A percentile compares a stretch with the other conserved stretches of the same genome.
Evolutionary conservation across 2,113 vertebrate genomes (phyloP).

Genomic region (Zosterops lateralis): DNA sequence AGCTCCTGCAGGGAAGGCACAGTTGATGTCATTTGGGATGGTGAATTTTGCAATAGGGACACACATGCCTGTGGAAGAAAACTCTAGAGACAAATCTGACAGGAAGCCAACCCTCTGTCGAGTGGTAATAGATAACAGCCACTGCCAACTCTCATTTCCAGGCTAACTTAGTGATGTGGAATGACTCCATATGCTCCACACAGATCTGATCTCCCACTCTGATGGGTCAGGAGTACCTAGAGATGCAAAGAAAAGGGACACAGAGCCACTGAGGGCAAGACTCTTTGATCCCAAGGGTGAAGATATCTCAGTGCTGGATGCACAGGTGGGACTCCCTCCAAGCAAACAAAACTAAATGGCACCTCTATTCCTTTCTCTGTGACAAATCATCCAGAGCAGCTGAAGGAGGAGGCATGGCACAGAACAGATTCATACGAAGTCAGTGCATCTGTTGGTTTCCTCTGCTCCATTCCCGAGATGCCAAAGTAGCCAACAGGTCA

Average conservation of each 20-base stretch:
- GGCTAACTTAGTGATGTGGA: slow-evolving; percentile 55
- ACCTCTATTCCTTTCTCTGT: neutral
- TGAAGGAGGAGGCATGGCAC: neutral
- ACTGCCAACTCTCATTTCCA: slow-evolving; percentile 57
- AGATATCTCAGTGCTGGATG: neutral
- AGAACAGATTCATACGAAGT: neutral
- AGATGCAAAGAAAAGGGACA: neutral
- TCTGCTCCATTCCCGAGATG: neutral
- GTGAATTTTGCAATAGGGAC: slow-evolving; percentile 18
- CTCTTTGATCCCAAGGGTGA: neutral
- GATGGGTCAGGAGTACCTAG: neutral
- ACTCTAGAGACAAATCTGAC: slow-evolving; percentile 41
- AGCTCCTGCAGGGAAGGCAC: neutral
- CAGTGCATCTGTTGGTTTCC: neutral
- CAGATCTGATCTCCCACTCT: neutral
- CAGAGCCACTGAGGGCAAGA: neutral
- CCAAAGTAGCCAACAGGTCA: neutral
- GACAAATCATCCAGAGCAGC: neutral
- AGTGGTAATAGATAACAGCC: slow-evolving; percentile 48
- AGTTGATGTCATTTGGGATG: slow-evolving; percentile 42
- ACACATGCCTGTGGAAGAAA: slow-evolving; percentile 41
- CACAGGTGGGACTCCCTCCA: neutral
- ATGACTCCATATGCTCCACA: slow-evolving; percentile 54
- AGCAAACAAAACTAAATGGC: neutral
- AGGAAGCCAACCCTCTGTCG: slow-evolving; percentile 48